Evolutionary conservation across 2,888 invertebrate genomes (phyloP).

Genomic region (Epinotia nisella): DNA sequence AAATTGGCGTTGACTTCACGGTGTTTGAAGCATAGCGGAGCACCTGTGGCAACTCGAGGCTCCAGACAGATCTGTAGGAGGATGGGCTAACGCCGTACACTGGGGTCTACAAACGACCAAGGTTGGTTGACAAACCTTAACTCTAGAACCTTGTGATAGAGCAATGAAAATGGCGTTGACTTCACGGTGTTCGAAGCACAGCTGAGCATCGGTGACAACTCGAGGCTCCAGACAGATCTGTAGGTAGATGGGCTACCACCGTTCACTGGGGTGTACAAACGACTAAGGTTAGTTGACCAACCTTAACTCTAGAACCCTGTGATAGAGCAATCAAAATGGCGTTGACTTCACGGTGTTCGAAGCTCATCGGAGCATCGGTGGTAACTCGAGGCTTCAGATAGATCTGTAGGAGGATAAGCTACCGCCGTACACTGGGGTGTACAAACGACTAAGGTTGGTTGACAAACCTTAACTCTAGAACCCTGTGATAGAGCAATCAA

Average conservation of each 20-base stretch:
- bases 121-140: not conserved
- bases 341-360: conserved; percentile 87
- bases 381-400: conserved; percentile 92
- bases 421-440: conserved; percentile 92
- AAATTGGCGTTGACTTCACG: conserved; percentile 79
- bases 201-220: conserved; percentile 90
- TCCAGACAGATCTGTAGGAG: conserved; percentile 87
- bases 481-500: conserved; percentile 49
- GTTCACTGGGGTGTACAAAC: conserved; percentile 92
- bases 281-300: conserved; percentile 54
- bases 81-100: conserved; percentile 89
- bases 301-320: not conserved
- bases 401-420: conserved; percentile 86
- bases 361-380: conserved; percentile 88
- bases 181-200: conserved; percentile 89
- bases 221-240: conserved; percentile 88
- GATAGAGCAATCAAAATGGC: conserved; percentile 60
- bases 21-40: conserved; percentile 88
- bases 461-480: not conserved
- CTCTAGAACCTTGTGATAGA: not conserved
- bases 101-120: conserved; percentile 90
- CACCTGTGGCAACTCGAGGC: conserved; percentile 93
- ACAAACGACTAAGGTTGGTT: conserved; percentile 79
- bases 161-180: conserved; percentile 70
- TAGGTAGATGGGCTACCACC: conserved; percentile 88